These are phyloP conservation scores for Xestia c-nigrum DNA, from an alignment of 2,888 invertebrate genomes.

Conservation along the genomic window DNA sequence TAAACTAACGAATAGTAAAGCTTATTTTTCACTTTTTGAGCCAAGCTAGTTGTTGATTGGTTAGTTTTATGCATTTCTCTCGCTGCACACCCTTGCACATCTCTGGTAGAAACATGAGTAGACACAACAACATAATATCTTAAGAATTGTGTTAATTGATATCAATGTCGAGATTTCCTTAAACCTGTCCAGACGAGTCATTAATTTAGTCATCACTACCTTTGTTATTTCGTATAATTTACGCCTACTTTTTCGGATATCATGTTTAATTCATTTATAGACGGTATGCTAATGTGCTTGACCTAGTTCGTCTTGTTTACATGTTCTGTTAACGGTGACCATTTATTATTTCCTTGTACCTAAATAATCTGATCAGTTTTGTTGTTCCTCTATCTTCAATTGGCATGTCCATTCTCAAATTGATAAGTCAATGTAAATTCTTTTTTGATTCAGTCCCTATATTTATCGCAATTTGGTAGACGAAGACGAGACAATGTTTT, in stretches of 20 bases:
- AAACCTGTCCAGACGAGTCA: slow-evolving; percentile 20
- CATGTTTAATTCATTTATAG: slow-evolving; percentile 55
- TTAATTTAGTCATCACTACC: slow-evolving; percentile 36
- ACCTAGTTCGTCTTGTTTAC: slow-evolving; percentile 53
- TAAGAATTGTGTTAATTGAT: slow-evolving; percentile 8
- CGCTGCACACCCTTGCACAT: too few relatives aligned
- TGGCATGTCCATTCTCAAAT: neutral
- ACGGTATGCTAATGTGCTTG: slow-evolving; percentile 53
- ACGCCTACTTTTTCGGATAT: slow-evolving; percentile 30
- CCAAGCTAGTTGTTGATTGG: too few relatives aligned
- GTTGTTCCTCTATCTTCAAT: neutral
- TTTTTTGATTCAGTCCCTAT: too few relatives aligned
- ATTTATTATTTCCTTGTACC: slow-evolving; percentile 47
- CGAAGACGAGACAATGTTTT: neutral
- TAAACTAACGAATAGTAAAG: too few relatives aligned
- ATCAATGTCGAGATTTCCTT: slow-evolving; percentile 3
- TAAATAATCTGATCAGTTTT: slow-evolving; percentile 19
- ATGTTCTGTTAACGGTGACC: slow-evolving; percentile 41
- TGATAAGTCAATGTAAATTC: neutral
- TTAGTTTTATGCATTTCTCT: too few relatives aligned
- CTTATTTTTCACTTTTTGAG: too few relatives aligned
- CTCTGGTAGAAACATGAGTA: neutral
- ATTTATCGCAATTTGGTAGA: too few relatives aligned
- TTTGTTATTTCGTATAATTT: slow-evolving; percentile 25
- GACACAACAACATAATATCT: neutral